Evolutionary conservation across 1,140 invertebrate genomes (phyloP), one percentile per base, ranked within the genome.

Genomic region (Bicyclus anynana): DNA sequence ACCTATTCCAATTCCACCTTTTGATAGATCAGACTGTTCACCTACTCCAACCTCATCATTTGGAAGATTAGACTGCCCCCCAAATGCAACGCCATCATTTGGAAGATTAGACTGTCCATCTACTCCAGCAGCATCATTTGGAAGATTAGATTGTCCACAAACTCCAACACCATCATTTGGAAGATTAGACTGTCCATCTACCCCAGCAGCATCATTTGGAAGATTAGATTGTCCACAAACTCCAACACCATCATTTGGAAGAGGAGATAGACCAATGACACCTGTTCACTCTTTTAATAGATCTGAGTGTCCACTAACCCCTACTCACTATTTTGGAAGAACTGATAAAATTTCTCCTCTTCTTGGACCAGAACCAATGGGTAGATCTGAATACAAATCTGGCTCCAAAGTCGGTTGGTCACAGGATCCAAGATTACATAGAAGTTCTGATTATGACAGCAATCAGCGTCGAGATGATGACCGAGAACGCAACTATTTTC

Each of bases 361-460:
- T n/a, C 38, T 29, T 3, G 37, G 56, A 23, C 59, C 53, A 12
- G 16, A 54, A 12, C 65, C n/a, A n/a, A n/a, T 62, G 53, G 53
- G 26, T 16, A 61, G 66, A 64, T 27, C 60, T 6, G 76, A 80
- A 17, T 72, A 62, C 53, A 65, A 59, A 35, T 50, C 49, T 14
- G 47, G 37, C 7, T 40, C 67, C 17, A 57, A n/a, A n/a, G n/a
- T n/a, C n/a, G n/a, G n/a, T n/a, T n/a, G 18, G 14, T 59, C 48
- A 5, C 69, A 75, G 37, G 78, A 84, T 71, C 71, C 73, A 18
- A 79, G 84, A 65, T 42, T 74, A 18, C 74, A 77, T 47, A 77
- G 77, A 69, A 73, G 26, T 47, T 57, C 65, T 21, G 70, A 81
- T 17, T 70, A 61, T 60, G 69, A 60, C 53, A 64, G 56, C 17